phyloP scores from a whole-genome alignment of 2,113 vertebrate species.

The Eurystomus gularis region DNA sequence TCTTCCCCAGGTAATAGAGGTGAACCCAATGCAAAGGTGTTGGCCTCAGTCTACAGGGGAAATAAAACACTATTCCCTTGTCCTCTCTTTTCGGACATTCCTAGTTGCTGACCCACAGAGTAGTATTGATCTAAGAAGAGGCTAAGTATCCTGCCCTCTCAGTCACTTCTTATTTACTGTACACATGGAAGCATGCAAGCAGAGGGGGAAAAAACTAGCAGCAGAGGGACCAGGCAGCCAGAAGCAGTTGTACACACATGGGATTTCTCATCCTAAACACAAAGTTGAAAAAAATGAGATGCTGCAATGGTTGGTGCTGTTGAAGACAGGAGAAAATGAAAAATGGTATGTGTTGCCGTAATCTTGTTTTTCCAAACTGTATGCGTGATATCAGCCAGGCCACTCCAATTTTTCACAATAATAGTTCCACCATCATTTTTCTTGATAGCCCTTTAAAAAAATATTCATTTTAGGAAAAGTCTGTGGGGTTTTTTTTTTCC shows the following conservation, averaged over 20 bases:
- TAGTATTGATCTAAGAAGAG: not conserved
- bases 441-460: conserved; percentile 8
- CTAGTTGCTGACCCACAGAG: not conserved
- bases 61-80: not conserved
- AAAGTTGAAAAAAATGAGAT: conserved; percentile 29
- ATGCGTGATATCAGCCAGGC: not conserved
- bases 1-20: not conserved
- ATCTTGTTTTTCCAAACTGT: conserved; percentile 42
- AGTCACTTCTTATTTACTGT: not conserved
- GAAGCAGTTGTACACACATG: not conserved
- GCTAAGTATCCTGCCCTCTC: not conserved
- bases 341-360: conserved; percentile 33
- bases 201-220: not conserved
- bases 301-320: not conserved
- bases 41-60: not conserved
- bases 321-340: conserved; percentile 36
- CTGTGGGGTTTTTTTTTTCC: not conserved
- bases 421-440: conserved; percentile 23
- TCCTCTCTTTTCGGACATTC: not conserved
- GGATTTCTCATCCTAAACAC: conserved; percentile 1
- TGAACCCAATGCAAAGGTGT: not conserved
- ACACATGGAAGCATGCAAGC: not conserved
- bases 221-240: not conserved
- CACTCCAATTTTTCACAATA: conserved; percentile 42
- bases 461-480: conserved; percentile 5